A percentile compares a stretch with the other conserved stretches of the same genome.
Conservation (phyloP, 2,113 vertebrate genomes). For the Pavo muticus region DNA sequence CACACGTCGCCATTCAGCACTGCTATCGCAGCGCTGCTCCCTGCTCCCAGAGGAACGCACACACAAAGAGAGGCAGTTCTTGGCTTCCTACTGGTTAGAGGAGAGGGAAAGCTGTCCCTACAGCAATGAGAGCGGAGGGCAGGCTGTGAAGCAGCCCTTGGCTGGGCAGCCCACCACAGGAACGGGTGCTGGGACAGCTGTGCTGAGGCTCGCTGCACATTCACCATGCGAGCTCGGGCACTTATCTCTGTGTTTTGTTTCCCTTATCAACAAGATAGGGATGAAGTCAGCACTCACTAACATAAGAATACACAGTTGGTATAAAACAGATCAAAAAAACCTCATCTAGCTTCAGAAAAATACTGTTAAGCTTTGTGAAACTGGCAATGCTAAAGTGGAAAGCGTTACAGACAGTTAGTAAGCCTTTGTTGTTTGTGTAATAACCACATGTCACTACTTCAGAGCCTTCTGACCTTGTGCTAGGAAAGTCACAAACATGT, state of each 20-base stretch:
- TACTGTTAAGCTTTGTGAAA: not conserved
- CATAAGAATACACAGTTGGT: not conserved
- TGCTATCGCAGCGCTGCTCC: not conserved
- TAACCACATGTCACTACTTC: constrained; percentile 6
- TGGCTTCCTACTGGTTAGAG: not conserved
- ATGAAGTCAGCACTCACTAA: not conserved
- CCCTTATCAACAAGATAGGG: not conserved
- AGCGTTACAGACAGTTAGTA: not conserved
- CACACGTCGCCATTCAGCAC: not conserved
- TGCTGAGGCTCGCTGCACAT: not conserved
- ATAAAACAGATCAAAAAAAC: not conserved
- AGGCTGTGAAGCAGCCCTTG: not conserved
- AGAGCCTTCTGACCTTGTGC: constrained; percentile 1
- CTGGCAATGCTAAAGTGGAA: not conserved
- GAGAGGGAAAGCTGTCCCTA: not conserved
- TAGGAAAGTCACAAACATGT: constrained; percentile 13
- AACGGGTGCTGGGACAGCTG: not conserved
- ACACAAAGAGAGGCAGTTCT: not conserved
- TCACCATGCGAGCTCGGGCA: not conserved
- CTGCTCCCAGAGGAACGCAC: not conserved
- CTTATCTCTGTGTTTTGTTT: not conserved
- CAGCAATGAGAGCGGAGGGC: not conserved
- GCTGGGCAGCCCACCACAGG: not conserved
- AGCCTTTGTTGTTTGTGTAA: not conserved
- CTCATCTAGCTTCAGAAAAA: not conserved